Evolutionary conservation across 2,797 vertebrate species (phyloP).

Genomic region (Syngnathus acus): DNA sequence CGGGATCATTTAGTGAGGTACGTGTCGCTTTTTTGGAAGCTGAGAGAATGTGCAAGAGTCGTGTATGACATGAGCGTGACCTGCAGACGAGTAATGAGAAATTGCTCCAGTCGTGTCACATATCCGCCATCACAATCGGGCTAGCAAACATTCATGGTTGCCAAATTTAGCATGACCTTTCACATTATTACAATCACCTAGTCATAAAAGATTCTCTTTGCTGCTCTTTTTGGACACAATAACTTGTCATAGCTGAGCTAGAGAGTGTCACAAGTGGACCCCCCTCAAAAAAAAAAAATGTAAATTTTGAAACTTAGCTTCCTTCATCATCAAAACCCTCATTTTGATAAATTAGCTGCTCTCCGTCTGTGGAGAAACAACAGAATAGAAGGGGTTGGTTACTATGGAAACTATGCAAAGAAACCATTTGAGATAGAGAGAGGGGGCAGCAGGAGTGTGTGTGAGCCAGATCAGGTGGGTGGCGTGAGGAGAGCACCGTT

Average conservation of each 20-base stretch:
- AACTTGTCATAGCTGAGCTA: slow-evolving; percentile 20
- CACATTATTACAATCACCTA: too few relatives aligned
- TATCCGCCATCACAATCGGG: slow-evolving; percentile 20
- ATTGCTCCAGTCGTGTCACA: slow-evolving; percentile 28
- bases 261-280: slow-evolving; percentile 29
- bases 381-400: slow-evolving; percentile 66
- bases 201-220: slow-evolving; percentile 1
- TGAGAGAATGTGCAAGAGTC: slow-evolving; percentile 3
- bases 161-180: too few relatives aligned
- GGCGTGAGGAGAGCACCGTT: slow-evolving; percentile 30
- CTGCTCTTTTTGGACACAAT: slow-evolving; percentile 43
- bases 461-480: slow-evolving; percentile 13
- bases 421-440: slow-evolving; percentile 55
- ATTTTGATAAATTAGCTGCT: slow-evolving; percentile 63
- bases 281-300: slow-evolving; percentile 65
- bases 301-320: slow-evolving; percentile 59
- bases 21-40: slow-evolving; percentile 10
- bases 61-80: slow-evolving; percentile 5
- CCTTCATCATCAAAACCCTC: slow-evolving; percentile 68
- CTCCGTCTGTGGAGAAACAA: slow-evolving; percentile 56
- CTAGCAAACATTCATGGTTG: slow-evolving; percentile 9
- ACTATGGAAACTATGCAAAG: slow-evolving; percentile 68
- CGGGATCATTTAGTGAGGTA: slow-evolving; percentile 25
- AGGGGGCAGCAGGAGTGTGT: slow-evolving; percentile 17
- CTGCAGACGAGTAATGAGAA: slow-evolving; percentile 1